Evolutionary conservation across 1,140 invertebrate species (phyloP), one percentile per base, ranked within the genome.

Genomic region (Drosophila prosaltans): DNA sequence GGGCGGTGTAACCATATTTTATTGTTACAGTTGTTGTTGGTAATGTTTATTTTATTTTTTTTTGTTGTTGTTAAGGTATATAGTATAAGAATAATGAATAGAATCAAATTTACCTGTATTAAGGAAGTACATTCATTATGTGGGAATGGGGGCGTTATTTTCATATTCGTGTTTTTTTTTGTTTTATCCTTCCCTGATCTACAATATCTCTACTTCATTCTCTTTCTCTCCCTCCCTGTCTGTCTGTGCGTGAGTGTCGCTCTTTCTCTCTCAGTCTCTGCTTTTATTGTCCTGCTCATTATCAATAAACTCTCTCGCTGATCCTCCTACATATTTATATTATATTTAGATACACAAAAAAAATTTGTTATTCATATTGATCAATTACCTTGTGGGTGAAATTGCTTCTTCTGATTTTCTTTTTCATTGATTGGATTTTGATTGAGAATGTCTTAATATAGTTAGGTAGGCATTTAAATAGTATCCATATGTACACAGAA

Each of bases 71-170:
- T 39, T 36, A 24, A 59, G 30, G 36, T 59, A 39, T 59, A 59
- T 32, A 24, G 16, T 24, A 40, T 39, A 39, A 39, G 28, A 39
- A 40, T 51, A 40, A 39, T 40, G 21, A 39, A 39, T 24, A 59
- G 10, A 36, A 59, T 59, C 45, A 39, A 59, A 59, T 59, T 59
- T 59, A 59, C 69, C 39, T 68, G 66, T 58, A 40, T 61, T 51
- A 16, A 36, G 59, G 58, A 54, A 75, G 43, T 40, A 62, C 69
- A 41, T 39, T 39, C 11, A 59, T 39, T 39, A 39, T 24, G 32
- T 39, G 32, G 58, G 32, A 7, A 5, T 2, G 3, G 32, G 43
- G 21, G 0, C 21, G 45, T 26, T 26, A 26, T 3, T 26, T 51
- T 36, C 32, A 21, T 54, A 24, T 54, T 21, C 48, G 39, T 40